Conservation (phyloP, 2,888 invertebrate species). For the Hemicrepidius hirtus region DNA sequence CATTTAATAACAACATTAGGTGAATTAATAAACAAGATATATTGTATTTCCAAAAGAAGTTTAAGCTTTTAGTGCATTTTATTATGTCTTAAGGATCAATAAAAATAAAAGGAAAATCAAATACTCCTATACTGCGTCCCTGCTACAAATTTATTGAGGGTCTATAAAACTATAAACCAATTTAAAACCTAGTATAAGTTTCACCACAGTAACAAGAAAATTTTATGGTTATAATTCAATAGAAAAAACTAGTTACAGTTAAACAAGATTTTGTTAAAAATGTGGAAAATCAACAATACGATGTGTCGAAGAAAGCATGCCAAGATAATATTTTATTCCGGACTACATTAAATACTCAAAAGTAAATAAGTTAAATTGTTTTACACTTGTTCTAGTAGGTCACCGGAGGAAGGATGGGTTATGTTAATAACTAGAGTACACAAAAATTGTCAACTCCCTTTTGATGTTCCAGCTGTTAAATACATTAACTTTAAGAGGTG, state of each 20-base stretch:
- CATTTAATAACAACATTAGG: no score
- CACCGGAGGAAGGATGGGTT: constrained; percentile 61
- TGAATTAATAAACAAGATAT: no score
- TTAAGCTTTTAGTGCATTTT: no score
- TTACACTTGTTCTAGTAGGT: constrained; percentile 61
- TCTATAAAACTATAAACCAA: no score
- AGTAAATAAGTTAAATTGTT: constrained; percentile 55
- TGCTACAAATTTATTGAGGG: no score
- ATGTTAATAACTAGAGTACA: constrained; percentile 52
- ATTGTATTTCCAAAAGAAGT: no score
- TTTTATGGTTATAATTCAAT: neutral
- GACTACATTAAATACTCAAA: constrained; percentile 54
- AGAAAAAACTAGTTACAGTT: neutral
- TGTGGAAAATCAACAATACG: constrained; percentile 28
- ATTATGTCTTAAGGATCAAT: no score
- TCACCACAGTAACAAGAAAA: neutral
- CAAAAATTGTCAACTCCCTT: constrained; percentile 45
- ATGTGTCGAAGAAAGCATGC: constrained; percentile 27
- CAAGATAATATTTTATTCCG: constrained; percentile 53
- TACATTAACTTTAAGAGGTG: constrained; percentile 33
- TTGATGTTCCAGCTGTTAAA: constrained; percentile 40
- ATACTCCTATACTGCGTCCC: no score
- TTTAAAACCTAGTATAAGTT: no score
- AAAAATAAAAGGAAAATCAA: no score
- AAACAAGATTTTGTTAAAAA: constrained; percentile 12